Base-by-base conservation (phyloP, 2,113 vertebrate genomes). In the Mobula birostris region DNA sequence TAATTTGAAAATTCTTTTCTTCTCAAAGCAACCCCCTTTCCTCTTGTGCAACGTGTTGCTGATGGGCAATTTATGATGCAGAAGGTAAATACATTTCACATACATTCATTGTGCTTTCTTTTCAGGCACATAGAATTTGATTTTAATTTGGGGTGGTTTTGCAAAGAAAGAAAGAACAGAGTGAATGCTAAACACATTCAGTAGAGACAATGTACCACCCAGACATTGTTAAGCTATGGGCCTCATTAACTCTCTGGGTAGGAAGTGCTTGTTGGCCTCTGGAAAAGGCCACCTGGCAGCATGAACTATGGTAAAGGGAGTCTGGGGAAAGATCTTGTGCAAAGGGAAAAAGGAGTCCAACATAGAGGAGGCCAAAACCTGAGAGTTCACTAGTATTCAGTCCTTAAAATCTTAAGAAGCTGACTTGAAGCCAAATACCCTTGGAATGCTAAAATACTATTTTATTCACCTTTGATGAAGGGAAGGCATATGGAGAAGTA, bases 121-220 rank as follows among this genome's bases (percentile, higher is more conserved):
- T 68, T 90, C 85, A 66, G 17, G 85, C 63, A 17, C 14, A 19
- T 32, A 68, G 29, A 68, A 14, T 17, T 68, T 7, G n/a, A 63
- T 66, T 90, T 90, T 90, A 90, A 90, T n/a, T 90, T 19, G 61
- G 85, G n/a, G 21, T 19, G n/a, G 29, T 66, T 66, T 90, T 68
- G 58, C 8, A 12, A 29, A 56, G 56, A 5, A 29, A 56, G 56
- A 61, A 80, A 5, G 14, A 24, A 27, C 27, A 61, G 58, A 88
- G 29, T n/a, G 14, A 63, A 7, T 88, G 85, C 58, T 14, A 32
- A 68, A 90, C 40, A 12, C 61, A 66, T 11, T 90, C 63, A 32
- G 14, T n/a, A n/a, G 29, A 68, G 85, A 32, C n/a, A 90, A 66
- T 32, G 0, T 66, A 14, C 29, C 29, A 32, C 63, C 14, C n/a